These are phyloP conservation scores for Eulemur coronatus DNA, from an alignment of 2,797 vertebrate genomes.

Conservation along the genomic window DNA sequence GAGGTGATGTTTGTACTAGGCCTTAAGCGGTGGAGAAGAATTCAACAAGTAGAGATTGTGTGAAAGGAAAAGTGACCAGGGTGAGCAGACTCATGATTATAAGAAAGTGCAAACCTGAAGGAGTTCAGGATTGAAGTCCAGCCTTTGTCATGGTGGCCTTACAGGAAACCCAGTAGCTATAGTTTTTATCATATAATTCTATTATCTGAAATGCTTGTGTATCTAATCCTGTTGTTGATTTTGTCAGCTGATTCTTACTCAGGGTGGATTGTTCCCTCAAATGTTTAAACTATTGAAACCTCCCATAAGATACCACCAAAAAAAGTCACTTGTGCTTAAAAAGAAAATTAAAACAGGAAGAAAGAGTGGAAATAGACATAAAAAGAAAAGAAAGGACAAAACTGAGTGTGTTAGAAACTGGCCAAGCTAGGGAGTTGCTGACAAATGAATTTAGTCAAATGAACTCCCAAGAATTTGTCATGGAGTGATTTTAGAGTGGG, in stretches of 20 bases:
- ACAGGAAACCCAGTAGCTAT: background rate
- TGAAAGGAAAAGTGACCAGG: background rate
- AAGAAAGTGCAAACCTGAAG: background rate
- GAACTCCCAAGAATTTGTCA: conserved; percentile 19
- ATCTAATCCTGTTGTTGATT: background rate
- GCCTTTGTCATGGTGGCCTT: background rate
- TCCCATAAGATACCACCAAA: background rate
- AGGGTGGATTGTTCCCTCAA: background rate
- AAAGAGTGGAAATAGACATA: background rate
- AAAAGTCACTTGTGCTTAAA: background rate
- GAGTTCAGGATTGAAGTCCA: background rate
- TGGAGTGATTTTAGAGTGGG: background rate
- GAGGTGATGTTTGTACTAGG: background rate
- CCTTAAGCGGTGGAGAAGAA: background rate
- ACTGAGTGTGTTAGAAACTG: background rate
- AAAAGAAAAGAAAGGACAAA: conserved; percentile 15
- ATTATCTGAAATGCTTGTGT: background rate
- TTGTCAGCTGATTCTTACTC: conserved; percentile 1
- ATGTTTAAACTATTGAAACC: conserved; percentile 1
- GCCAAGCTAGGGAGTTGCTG: background rate
- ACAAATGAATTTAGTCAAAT: conserved; percentile 36
- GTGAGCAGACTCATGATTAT: background rate
- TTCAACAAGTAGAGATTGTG: background rate
- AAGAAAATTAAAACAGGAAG: background rate
- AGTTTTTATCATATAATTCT: background rate